Evolutionary conservation across 2,888 invertebrate species (phyloP), one percentile per base, ranked within the genome.

Genomic region (Aelia acuminata): DNA sequence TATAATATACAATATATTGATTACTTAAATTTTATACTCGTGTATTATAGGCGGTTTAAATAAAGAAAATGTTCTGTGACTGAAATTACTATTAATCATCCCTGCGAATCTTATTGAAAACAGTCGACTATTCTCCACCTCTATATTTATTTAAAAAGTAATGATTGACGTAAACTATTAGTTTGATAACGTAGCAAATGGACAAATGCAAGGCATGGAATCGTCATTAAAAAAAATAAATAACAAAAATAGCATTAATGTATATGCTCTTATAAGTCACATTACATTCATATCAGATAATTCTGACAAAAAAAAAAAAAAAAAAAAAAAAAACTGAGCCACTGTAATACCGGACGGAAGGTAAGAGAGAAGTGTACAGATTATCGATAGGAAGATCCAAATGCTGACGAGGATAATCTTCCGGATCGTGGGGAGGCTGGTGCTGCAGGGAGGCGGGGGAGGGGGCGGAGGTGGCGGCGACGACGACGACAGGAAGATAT

Each of bases 341-440:
- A 80, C 80, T 80, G 80, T 80, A 13, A 43, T 80, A 70, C 43
- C 15, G 87, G 31, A 84, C 49, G 13, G n/a, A 87, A 70, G 87
- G 70, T 87, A 87, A 87, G 87, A 75, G 49, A 87, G 53, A 84
- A 49, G 88, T 87, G 88, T 80, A 80, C 86, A 89, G 89, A 89
- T 89, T 53, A 88, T 96, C 93, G 96, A 96, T 94, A 94, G 95
- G 93, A 95, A 95, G 92, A 95, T 96, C 92, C 96, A 96, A 94
- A 94, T 94, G 93, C 94, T 96, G 92, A 95, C 95, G 90, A 94
- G 95, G 92, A 94, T 94, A 92, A 93, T 97, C 91, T 94, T 97
- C 93, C 95, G 96, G 91, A 94, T 95, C 90, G 94, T 97, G 92
- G 97, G 97, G 85, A 95, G 97, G 70, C 94, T 95, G 89, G 93